phyloP scores from a whole-genome alignment of 2,888 invertebrate genomes.

The Diarsia rubi region DNA sequence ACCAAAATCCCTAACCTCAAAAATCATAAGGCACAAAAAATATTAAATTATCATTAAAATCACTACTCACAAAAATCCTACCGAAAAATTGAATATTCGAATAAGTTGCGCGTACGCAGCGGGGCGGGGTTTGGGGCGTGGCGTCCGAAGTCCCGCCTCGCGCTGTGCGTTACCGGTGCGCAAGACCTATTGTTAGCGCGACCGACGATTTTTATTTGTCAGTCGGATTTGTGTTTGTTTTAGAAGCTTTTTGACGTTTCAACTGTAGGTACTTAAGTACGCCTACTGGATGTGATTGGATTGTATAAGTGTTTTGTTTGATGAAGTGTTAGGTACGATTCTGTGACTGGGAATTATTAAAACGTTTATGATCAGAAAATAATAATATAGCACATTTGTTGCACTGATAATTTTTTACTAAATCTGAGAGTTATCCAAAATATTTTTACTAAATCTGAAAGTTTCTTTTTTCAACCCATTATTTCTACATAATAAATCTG shows the following conservation, averaged over 20 bases:
- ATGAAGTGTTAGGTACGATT: neutral
- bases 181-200: constrained; percentile 79
- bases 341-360: neutral
- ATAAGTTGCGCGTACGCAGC: constrained; percentile 64
- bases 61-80: constrained; percentile 41
- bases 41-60: constrained; percentile 46
- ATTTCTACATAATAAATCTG: too few species aligned
- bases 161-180: constrained; percentile 85
- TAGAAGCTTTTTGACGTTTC: constrained; percentile 45
- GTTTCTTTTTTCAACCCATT: too few species aligned
- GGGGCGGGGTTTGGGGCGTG: constrained; percentile 83
- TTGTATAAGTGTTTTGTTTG: neutral
- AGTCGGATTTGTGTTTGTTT: constrained; percentile 54
- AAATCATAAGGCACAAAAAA: constrained; percentile 13
- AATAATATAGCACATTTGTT: neutral
- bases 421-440: too few species aligned
- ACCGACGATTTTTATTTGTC: constrained; percentile 66
- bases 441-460: too few species aligned
- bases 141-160: constrained; percentile 78
- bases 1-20: neutral
- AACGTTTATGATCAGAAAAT: neutral
- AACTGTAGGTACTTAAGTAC: constrained; percentile 22
- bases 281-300: constrained; percentile 41
- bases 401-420: too few species aligned
- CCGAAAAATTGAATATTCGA: constrained; percentile 55